A percentile compares a stretch with the other conserved stretches of the same genome.
These are phyloP conservation scores for Amphipyra tragopoginis DNA, from an alignment of 2,888 invertebrate genomes.

Conservation along the genomic window DNA sequence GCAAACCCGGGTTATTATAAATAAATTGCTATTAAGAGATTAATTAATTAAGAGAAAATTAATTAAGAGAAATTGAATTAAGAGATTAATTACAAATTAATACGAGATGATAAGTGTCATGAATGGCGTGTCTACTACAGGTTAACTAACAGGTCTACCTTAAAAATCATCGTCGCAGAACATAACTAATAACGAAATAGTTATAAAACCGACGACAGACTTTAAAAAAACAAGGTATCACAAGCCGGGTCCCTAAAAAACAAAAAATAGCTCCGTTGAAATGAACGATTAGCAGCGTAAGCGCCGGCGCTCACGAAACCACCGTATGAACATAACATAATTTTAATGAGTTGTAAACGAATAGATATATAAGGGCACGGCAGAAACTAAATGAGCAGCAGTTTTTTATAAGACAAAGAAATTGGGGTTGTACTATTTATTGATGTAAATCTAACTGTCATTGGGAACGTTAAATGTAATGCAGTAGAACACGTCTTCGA, in stretches of 20 bases:
- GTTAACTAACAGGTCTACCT: slow-evolving; percentile 2
- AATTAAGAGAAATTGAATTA: too few relatives aligned
- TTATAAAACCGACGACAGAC: slow-evolving; percentile 19
- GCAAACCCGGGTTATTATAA: too few relatives aligned
- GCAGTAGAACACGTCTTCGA: too few relatives aligned
- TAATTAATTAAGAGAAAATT: too few relatives aligned
- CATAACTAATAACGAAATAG: slow-evolving; percentile 3
- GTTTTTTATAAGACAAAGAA: slow-evolving; percentile 32
- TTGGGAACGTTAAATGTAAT: too few relatives aligned
- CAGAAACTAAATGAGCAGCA: slow-evolving; percentile 31
- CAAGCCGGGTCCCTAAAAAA: slow-evolving; percentile 58
- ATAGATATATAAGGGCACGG: slow-evolving; percentile 32
- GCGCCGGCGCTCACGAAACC: slow-evolving; percentile 73
- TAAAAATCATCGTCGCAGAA: slow-evolving; percentile 11
- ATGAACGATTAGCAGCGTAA: slow-evolving; percentile 74
- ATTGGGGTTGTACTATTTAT: slow-evolving; percentile 9
- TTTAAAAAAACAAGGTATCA: slow-evolving; percentile 18
- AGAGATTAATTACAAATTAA: background rate
- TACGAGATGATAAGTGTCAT: background rate
- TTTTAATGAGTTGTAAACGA: slow-evolving; percentile 79
- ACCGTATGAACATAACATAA: slow-evolving; percentile 67
- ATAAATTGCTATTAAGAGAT: background rate
- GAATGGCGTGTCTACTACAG: slow-evolving; percentile 8
- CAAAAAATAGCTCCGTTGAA: slow-evolving; percentile 72
- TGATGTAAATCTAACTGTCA: background rate